These are phyloP conservation scores for Parazoanthus atlanticus DNA, from an alignment of 92 coral and sea anemone genomes.

Conservation along the genomic window DNA sequence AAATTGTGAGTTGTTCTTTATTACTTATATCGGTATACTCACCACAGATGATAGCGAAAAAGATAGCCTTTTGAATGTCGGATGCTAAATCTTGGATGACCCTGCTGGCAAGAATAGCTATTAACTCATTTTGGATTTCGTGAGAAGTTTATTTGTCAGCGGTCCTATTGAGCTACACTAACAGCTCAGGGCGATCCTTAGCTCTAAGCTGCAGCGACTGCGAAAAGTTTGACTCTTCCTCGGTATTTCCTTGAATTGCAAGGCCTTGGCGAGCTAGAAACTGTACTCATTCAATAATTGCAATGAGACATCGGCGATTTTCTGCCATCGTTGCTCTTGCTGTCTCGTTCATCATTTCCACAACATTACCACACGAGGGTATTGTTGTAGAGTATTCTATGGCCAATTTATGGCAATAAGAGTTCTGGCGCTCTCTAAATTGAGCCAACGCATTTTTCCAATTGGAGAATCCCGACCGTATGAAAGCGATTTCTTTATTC, in stretches of 20 bases:
- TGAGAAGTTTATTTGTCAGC: constrained; percentile 43
- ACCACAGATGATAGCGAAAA: constrained; percentile 39
- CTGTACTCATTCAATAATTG: constrained; percentile 55
- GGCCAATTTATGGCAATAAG: constrained; percentile 66
- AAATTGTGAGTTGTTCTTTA: constrained; percentile 12
- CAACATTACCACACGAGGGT: constrained; percentile 60
- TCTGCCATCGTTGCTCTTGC: constrained; percentile 56
- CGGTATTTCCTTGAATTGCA: constrained; percentile 58
- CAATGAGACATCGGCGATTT: constrained; percentile 52
- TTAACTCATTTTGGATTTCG: constrained; percentile 40
- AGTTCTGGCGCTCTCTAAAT: constrained; percentile 62
- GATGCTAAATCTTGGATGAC: constrained; percentile 47
- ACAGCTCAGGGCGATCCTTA: constrained; percentile 46
- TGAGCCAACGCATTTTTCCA: constrained; percentile 71
- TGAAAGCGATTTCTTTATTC: constrained; percentile 64
- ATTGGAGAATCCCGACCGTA: constrained; percentile 62
- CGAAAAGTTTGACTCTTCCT: constrained; percentile 59
- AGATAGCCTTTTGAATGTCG: constrained; percentile 47
- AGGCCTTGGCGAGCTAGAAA: constrained; percentile 69
- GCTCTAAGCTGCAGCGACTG: constrained; percentile 58
- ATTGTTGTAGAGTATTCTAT: constrained; percentile 47
- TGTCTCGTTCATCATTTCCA: constrained; percentile 56
- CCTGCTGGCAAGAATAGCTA: constrained; percentile 32
- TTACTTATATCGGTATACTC: constrained; percentile 32
- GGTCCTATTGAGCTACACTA: constrained; percentile 53